Percentiles rank a stretch among this genome's conserved stretches.
Conservation (phyloP, 1,140 invertebrate genomes). For the Hormaphis cornu region DNA sequence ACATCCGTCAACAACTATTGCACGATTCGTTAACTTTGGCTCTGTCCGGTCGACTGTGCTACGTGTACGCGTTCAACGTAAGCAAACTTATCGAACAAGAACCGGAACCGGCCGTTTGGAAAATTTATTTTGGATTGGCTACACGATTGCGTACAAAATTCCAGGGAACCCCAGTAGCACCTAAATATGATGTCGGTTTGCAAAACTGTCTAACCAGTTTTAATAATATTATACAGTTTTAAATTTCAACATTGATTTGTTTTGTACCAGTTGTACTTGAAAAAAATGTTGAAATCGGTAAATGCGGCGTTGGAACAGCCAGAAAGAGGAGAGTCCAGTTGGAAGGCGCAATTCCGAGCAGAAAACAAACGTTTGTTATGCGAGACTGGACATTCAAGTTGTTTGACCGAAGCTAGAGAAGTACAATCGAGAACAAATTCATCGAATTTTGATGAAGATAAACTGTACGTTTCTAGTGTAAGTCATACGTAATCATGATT, state of each 20-base stretch:
- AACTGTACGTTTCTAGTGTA: slow-evolving; percentile 8
- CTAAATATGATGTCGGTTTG: slow-evolving; percentile 36
- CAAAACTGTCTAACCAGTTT: too few species aligned
- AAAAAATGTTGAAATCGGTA: slow-evolving; percentile 36
- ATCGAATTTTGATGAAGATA: slow-evolving; percentile 50
- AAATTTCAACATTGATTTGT: too few species aligned
- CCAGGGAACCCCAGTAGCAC: slow-evolving; percentile 44
- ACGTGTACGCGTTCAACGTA: slow-evolving; percentile 61
- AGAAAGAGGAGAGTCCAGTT: slow-evolving; percentile 35
- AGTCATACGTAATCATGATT: not conserved
- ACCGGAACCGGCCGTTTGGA: slow-evolving; percentile 61
- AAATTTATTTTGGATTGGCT: slow-evolving; percentile 46
- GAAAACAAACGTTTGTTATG: slow-evolving; percentile 47
- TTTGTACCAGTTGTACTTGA: slow-evolving; percentile 48
- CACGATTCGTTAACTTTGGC: slow-evolving; percentile 71
- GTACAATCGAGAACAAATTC: slow-evolving; percentile 55
- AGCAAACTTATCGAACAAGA: slow-evolving; percentile 61
- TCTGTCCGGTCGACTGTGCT: slow-evolving; percentile 50
- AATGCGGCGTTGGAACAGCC: slow-evolving; percentile 37
- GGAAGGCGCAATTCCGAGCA: slow-evolving; percentile 40
- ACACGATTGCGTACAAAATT: slow-evolving; percentile 58
- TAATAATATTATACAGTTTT: too few species aligned
- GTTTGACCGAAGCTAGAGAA: slow-evolving; percentile 55
- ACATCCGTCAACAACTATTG: slow-evolving; percentile 61
- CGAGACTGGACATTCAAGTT: slow-evolving; percentile 59